Base-by-base conservation (phyloP, 1,140 invertebrate genomes). In the Drosophila triauraria region DNA sequence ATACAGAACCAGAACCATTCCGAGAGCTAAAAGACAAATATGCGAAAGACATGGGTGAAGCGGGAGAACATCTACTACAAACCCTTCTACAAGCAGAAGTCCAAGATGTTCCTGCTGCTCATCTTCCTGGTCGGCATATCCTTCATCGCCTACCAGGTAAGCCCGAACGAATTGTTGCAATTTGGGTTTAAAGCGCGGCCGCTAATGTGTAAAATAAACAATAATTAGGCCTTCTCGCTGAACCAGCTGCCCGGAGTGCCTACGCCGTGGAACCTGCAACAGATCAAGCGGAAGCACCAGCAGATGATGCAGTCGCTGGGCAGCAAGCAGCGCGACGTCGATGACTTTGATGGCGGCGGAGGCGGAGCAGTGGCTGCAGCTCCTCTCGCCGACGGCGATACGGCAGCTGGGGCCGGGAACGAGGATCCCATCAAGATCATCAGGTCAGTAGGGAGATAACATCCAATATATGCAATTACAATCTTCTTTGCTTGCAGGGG, bases 11-110 rank as follows among this genome's bases (percentile, higher is more conserved):
- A 51, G 13, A 51, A 40, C n/a, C 59, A 44, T 44, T 53, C 23
- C 40, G 40, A 47, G 15, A 60, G 17, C 15, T 25, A 60, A 60
- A 60, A 42, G 43, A 15, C 70, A 25, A 68, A 50, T 44, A 93
- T 93, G 92, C 91, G 80, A 50, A 93, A 93, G 78, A 91, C 82
- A 62, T 93, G 92, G 92, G 87, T 93, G 7, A 93, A 92, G 68
- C 78, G 86, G 2, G 92, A 93, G 46, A 91, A 92, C 62, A 91
- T 93, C 6, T 93, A 92, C 54, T 92, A 84, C 76, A 93, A 92
- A 38, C 92, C 92, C n/a, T 93, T 93, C 56, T 93, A 93, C 76
- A 92, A 91, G 69, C 82, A 93, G 48, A 93, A 93, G 67, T 82
- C 86, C 0, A 92, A 93, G 74, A 80, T 93, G 80, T 65, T 91